Conservation (phyloP, 53 echinoderm and acorn worm species). For the Crossaster papposus region DNA sequence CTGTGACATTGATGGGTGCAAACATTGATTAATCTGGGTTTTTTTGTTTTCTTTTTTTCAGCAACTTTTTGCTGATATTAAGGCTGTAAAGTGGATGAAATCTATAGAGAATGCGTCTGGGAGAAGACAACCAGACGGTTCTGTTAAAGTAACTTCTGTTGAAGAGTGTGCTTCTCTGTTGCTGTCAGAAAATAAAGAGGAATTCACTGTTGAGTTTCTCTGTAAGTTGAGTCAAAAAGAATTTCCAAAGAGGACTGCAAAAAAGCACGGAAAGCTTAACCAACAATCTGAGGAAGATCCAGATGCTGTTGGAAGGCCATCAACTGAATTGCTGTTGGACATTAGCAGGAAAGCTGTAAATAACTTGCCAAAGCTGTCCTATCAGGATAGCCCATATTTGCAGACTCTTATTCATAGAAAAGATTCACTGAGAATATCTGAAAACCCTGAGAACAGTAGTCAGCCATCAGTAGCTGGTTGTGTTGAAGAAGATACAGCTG, state of each 20-base stretch:
- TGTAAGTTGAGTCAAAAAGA: constrained; percentile 63
- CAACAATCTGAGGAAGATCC: constrained; percentile 1
- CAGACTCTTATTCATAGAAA: constrained; percentile 1
- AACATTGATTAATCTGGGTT: not conserved
- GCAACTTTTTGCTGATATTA: constrained; percentile 75
- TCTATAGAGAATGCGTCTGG: not conserved
- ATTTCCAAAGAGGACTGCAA: not conserved
- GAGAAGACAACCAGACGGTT: constrained; percentile 43
- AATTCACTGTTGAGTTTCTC: constrained; percentile 77
- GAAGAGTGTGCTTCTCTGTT: constrained; percentile 68
- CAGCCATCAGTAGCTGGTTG: not conserved
- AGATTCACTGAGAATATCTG: not conserved
- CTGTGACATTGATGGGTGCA: not conserved
- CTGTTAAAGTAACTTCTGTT: constrained; percentile 63
- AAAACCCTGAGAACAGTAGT: not conserved
- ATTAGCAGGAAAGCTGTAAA: not conserved
- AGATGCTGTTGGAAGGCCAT: constrained; percentile 11
- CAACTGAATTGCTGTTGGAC: not conserved
- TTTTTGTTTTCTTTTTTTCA: constrained; percentile 54
- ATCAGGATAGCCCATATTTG: constrained; percentile 46
- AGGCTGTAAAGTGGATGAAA: constrained; percentile 60
- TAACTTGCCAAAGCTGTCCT: not conserved
- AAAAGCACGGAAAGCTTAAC: not conserved
- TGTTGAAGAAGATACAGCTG: not conserved
- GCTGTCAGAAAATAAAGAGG: constrained; percentile 62